Conservation (phyloP, 2,888 invertebrate species). For the Seladonia tumulorum region DNA sequence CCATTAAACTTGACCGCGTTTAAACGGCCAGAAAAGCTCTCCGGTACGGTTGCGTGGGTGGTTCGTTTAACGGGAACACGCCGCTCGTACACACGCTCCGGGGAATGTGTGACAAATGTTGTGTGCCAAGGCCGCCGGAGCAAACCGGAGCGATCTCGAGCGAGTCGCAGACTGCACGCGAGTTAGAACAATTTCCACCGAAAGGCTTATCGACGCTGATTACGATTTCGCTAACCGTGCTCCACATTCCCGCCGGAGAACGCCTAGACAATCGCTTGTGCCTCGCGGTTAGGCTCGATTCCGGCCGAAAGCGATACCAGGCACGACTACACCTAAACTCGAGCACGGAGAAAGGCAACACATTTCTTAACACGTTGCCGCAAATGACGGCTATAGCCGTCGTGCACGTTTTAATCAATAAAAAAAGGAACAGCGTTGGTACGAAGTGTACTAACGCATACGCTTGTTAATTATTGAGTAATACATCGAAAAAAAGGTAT, state of each 20-base stretch:
- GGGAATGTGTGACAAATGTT: neutral
- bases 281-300: neutral
- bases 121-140: neutral
- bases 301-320: neutral
- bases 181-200: neutral
- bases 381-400: no score
- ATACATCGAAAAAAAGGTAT: no score
- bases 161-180: neutral
- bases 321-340: neutral
- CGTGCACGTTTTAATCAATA: no score
- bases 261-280: neutral
- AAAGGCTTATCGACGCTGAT: neutral
- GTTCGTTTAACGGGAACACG: neutral
- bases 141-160: neutral
- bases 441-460: no score
- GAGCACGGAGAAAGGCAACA: neutral
- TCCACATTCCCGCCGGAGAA: neutral
- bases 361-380: no score
- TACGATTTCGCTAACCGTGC: neutral
- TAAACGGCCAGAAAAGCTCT: constrained; percentile 40
- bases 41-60: neutral
- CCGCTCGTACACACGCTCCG: neutral
- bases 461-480: no score
- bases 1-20: constrained; percentile 58
- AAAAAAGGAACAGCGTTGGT: no score